Conservation (phyloP, 2,797 vertebrate species). For the Zenarchopterus dispar region DNA sequence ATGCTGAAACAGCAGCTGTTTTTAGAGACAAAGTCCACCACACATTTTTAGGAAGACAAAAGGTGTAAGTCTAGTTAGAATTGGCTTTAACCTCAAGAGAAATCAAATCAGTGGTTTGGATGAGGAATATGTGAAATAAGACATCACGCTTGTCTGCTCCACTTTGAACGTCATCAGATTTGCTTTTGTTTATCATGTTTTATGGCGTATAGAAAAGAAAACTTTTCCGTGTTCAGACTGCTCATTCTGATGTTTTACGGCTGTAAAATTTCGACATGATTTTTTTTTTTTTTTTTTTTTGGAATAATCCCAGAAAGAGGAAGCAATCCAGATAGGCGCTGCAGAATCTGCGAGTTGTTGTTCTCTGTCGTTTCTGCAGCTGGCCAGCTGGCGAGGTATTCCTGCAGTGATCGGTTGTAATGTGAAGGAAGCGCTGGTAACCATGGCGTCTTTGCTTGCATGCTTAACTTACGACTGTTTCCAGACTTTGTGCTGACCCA, state of each 20-base stretch:
- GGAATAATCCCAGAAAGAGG: conserved; percentile 95
- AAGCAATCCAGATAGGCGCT: conserved; percentile 94
- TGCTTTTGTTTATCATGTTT: no score
- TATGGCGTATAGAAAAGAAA: no score
- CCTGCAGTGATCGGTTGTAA: conserved; percentile 97
- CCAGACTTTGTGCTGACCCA: conserved; percentile 13
- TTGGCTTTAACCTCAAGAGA: no score
- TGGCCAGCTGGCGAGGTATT: conserved; percentile 97
- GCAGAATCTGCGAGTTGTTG: conserved; percentile 95
- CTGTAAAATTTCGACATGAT: conserved; percentile 94
- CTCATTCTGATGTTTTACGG: conserved; percentile 97
- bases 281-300: no score
- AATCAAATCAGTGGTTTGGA: no score
- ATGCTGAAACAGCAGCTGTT: not conserved
- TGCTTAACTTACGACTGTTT: conserved; percentile 87
- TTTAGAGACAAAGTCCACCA: not conserved
- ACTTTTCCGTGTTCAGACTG: conserved; percentile 18
- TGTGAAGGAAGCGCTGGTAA: conserved; percentile 89
- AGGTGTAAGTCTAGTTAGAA: no score
- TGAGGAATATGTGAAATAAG: no score
- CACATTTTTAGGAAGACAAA: no score
- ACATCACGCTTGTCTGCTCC: no score
- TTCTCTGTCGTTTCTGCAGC: conserved; percentile 94
- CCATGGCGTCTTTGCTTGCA: conserved; percentile 90
- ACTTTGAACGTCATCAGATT: no score